Base-by-base conservation (phyloP, 92 coral and sea anemone species). In the Parazoanthus atlanticus region DNA sequence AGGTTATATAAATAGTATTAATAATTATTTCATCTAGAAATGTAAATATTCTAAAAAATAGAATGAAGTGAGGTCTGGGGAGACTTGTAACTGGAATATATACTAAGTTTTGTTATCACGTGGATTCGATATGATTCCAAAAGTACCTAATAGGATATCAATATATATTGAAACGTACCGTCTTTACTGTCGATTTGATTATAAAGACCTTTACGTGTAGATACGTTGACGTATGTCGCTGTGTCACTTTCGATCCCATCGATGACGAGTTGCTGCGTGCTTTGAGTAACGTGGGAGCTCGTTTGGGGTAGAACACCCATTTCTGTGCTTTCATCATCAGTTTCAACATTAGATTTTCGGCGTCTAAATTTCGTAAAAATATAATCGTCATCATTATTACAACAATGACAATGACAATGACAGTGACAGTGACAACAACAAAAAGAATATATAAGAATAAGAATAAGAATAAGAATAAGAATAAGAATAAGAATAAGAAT, bases 241-340 rank as follows among this genome's bases (percentile, higher is more conserved):
- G 77, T 21, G 76, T 65, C 77, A 5, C 25, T 30, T 26, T 83
- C 86, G 3, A 83, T 67, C 66, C 86, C 86, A 69, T 83, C 86
- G 52, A 83, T 83, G 25, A 83, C 49, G 52, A 83, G 86, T 11
- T 69, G 38, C 17, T 69, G 58, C 31, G 76, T 83, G 65, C 77
- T 83, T 71, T 83, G 77, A 28, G 49, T 3, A 41, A 38, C 2
- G 5, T 26, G 3, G 2, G 64, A 29, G 73, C 9, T 83, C 64
- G 6, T 3, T 8, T 15, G 77, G 15, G 64, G 12, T 19, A 69
- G 6, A 7, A 0, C 13, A 30, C 13, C 41, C 73, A 29, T 19
- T 30, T 74, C 89, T 9, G 25, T 31, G 16, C 8, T 36, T 21
- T 30, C 74, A 30, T n/a, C 40, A 3, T 28, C 17, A 7, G 21